Conservation (phyloP, 2,113 vertebrate species). For the Proteles cristata region DNA sequence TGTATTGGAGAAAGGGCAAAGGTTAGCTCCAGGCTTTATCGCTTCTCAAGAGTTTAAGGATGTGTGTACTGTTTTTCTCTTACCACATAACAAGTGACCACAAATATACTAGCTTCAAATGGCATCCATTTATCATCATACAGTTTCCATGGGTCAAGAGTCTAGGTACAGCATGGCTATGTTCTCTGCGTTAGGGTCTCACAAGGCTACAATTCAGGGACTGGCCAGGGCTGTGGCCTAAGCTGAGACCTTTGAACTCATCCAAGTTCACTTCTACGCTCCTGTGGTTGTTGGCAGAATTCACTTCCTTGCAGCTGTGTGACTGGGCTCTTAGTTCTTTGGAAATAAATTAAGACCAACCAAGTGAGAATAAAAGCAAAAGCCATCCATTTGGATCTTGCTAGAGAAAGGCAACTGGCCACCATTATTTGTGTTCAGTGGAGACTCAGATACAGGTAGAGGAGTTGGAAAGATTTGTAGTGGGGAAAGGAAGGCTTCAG, state of each 20-base stretch:
- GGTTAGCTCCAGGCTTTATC: neutral
- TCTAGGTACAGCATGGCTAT: neutral
- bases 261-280: neutral
- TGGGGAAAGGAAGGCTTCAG: neutral
- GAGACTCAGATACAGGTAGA: neutral
- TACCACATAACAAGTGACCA: neutral
- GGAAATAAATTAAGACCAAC: neutral
- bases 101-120: neutral
- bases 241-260: neutral
- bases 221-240: fast-evolving
- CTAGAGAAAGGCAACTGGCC: neutral
- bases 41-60: neutral
- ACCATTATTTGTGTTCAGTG: neutral
- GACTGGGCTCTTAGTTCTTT: neutral
- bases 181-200: neutral
- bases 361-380: neutral
- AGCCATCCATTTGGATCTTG: neutral
- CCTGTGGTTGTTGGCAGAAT: neutral
- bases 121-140: neutral
- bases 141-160: neutral
- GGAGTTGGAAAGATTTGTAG: neutral
- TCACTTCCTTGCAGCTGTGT: neutral
- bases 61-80: neutral
- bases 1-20: neutral
- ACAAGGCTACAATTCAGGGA: neutral